Base-by-base conservation (phyloP, 2,113 vertebrate genomes). In the Ophthalmolycus amberensis region DNA sequence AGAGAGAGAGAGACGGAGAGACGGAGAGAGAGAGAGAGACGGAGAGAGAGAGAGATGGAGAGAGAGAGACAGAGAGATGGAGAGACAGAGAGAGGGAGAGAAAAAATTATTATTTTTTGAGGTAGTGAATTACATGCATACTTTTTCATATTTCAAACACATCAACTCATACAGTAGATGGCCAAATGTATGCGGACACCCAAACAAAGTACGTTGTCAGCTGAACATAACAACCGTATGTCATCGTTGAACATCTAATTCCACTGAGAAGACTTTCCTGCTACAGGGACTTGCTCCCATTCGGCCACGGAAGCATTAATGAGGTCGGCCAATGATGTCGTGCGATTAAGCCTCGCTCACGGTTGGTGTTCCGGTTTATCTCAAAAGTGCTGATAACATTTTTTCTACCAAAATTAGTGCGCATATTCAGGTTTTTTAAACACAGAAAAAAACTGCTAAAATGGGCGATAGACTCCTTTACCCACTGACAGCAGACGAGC, bases 211-310 rank as follows among this genome's bases (percentile, higher is more conserved):
- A 25, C 6, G 37, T 32, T 16, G 25, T 16, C 38, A 16, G 5
- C 25, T 12, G 9, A 27, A 48, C 14, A 60, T 60, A 38, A 38
- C 11, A 58, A 9, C 5, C 46, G 27, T 20, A 69, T 38, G 12
- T 15, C 34, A 58, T 44, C 27, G 34, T 7, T 18, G 25, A 65
- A 78, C 38, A 12, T 58, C 12, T n/a, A 9, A 25, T 18, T 77
- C 40, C n/a, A 32, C 62, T 40, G 27, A 46, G 20, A 71, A 52
- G 46, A 62, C 59, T 73, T 54, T 73, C 10, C 50, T 56, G 70
- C 48, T 67, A 37, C 59, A 67, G 44, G 37, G 66, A 75, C 75
- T 85, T 80, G 15, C 67, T n/a, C 52, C 9, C 9, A 40, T 70
- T 79, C 37, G 67, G 29, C 32, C 38, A 22, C 27, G 34, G 16